Base-by-base conservation (phyloP, 2,113 vertebrate genomes). In the Ovis canadensis region DNA sequence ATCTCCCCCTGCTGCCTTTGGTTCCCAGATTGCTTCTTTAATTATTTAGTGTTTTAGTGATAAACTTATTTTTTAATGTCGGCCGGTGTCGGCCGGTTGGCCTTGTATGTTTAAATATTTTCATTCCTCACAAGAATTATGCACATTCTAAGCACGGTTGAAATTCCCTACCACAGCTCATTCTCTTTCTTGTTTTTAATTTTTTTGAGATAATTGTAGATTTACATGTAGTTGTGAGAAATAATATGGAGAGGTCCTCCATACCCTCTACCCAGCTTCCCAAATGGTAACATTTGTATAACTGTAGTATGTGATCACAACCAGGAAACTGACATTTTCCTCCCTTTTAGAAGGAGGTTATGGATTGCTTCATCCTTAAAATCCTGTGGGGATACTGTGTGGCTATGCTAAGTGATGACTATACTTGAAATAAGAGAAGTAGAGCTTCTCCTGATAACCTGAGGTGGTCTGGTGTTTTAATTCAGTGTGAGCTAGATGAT, bases 331-430 rank as follows among this genome's bases (percentile, higher is more conserved):
- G 60, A 21, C 25, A 33, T 45, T n/a, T n/a, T 27, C 29, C n/a
- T 36, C 50, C 45, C 12, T 52, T 27, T 88, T 48, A 54, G 64
- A 33, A 43, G 83, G 71, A 85, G 40, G 60, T 90, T 77, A 67
- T 36, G 82, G 71, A 57, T 60, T 88, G 77, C 85, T 78, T 98
- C 88, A 62, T 33, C 25, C 85, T 88, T 71, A n/a, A 1, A 50
- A 48, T 84, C 90, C 90, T 31, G 36, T 59, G 95, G 88, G 92
- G 74, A 88, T 94, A 85, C 93, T 88, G 1, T 55, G n/a, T 85
- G 64, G 25, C 94, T 77, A 13, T 23, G n/a, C 27, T 74, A 27
- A 92, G 48, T 97, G 97, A 90, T 97, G 94, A 94, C 88, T 83
- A 1, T 62, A 27, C 36, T 45, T 50, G 62, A 96, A 92, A 94